Conservation (phyloP, 2,888 invertebrate species). For the Eulithis prunata region DNA sequence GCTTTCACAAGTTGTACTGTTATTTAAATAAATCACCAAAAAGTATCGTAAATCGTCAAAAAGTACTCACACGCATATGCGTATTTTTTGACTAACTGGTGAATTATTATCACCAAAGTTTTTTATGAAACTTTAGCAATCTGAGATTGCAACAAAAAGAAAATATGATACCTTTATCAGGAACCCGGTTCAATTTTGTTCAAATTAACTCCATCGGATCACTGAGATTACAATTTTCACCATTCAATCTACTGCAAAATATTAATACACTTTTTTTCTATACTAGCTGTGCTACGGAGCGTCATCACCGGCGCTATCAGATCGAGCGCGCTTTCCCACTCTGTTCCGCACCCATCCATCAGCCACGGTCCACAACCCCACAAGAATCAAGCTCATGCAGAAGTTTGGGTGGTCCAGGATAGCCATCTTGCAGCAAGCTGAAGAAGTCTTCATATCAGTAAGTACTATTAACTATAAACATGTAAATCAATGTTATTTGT, state of each 20-base stretch:
- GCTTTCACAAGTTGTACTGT: background rate
- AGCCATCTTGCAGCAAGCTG: constrained; percentile 98
- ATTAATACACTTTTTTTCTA: constrained; percentile 16
- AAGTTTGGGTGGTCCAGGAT: constrained; percentile 99
- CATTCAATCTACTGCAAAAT: background rate
- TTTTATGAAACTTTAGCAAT: no score
- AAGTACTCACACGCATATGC: no score
- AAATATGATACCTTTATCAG: background rate
- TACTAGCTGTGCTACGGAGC: constrained; percentile 98
- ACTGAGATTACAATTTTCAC: background rate
- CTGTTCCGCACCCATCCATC: constrained; percentile 99
- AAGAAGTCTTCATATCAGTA: constrained; percentile 98
- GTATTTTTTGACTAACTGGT: no score
- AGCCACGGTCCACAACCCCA: constrained; percentile 99
- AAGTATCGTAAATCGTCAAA: no score
- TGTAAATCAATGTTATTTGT: background rate
- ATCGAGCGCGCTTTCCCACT: constrained; percentile 98
- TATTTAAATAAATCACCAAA: background rate
- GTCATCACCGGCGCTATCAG: constrained; percentile 98
- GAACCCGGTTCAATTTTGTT: background rate
- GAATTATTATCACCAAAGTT: no score
- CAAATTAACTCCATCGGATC: background rate
- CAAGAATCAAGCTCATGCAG: constrained; percentile 97
- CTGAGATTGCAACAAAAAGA: no score
- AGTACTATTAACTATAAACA: constrained; percentile 53